Evolutionary conservation across 1,140 invertebrate species (phyloP), one percentile per base, ranked within the genome.

Genomic region (Galleria mellonella): DNA sequence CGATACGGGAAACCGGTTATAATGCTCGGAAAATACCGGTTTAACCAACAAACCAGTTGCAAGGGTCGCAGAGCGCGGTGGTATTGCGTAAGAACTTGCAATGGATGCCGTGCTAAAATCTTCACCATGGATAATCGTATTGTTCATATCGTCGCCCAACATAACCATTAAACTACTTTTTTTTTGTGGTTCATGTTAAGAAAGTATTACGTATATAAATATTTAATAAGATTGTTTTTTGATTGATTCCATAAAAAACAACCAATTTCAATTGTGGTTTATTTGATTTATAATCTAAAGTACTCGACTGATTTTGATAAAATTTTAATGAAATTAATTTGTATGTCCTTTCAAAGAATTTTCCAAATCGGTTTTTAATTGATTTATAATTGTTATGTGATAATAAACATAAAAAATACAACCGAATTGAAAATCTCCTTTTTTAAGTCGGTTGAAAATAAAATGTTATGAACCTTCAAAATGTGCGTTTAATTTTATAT

Each of bases 1-100:
- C 53, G 64, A 5, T 53, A 51, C 23, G 70, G 70, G 0, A 65
- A 63, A 2, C 70, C 60, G 1, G 60, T 70, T 4, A 61, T 73
- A n/a, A 57, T 66, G 11, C 31, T 64, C 0, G 64, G 64, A 1
- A 9, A 17, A 4, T 50, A 69, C 32, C 58, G 65, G 8, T 73
- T 55, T 39, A 67, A 67, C 47, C 61, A 61, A 17, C 50, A 44
- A 33, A 48, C 47, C 31, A 31, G 54, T n/a, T 55, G 51, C 32
- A 58, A 38, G 12, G 67, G 60, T 0, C 28, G 44, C 0, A 63
- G 55, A 32, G 47, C 43, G 0, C 43, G 46, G 6, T 72, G 69
- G 69, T 42, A 42, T 10, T 72, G 69, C 32, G 52, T 37, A 13
- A 64, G 55, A 29, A 39, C 49, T 12, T 42, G 44, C 32, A 53